Percentiles rank a stretch among this genome's conserved stretches.
phyloP scores from a whole-genome alignment of 1,140 invertebrate genomes.

The Aleiodes sp. region DNA sequence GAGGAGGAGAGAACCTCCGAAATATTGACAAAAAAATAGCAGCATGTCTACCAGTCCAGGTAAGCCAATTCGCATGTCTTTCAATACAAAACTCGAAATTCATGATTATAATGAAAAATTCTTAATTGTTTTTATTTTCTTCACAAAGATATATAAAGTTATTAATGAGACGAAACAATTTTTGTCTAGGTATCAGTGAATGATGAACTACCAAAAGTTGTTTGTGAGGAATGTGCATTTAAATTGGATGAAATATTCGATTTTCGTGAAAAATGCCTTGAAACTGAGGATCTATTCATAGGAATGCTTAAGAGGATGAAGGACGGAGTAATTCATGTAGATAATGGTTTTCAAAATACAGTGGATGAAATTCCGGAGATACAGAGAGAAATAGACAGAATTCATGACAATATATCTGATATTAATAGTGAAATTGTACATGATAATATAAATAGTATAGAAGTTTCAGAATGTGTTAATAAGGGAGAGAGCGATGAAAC shows the following conservation, averaged over 20 bases:
- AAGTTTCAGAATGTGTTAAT: background rate
- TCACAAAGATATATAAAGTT: background rate
- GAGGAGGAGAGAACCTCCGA: constrained; percentile 65
- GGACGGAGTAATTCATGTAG: no score
- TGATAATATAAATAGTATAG: background rate
- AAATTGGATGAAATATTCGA: constrained; percentile 71
- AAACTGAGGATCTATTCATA: constrained; percentile 68
- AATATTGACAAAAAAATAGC: constrained; percentile 72
- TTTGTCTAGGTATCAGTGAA: constrained; percentile 65
- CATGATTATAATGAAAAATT: background rate
- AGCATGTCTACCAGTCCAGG: constrained; percentile 70
- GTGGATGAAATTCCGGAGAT: constrained; percentile 49
- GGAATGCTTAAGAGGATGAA: constrained; percentile 66
- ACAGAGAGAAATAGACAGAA: constrained; percentile 29
- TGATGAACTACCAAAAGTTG: constrained; percentile 71
- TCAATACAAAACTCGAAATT: constrained; percentile 9
- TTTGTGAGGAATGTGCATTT: constrained; percentile 70
- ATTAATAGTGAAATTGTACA: background rate
- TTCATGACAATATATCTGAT: background rate
- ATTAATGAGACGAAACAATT: constrained; percentile 34
- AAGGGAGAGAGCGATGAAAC: constrained; percentile 17
- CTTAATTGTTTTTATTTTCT: constrained; percentile 19
- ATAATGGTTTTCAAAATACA: no score
- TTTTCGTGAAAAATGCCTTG: constrained; percentile 69
- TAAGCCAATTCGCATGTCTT: no score